Evolutionary conservation across 2,888 invertebrate genomes (phyloP).

Genomic region (Metallyticus violacea): DNA sequence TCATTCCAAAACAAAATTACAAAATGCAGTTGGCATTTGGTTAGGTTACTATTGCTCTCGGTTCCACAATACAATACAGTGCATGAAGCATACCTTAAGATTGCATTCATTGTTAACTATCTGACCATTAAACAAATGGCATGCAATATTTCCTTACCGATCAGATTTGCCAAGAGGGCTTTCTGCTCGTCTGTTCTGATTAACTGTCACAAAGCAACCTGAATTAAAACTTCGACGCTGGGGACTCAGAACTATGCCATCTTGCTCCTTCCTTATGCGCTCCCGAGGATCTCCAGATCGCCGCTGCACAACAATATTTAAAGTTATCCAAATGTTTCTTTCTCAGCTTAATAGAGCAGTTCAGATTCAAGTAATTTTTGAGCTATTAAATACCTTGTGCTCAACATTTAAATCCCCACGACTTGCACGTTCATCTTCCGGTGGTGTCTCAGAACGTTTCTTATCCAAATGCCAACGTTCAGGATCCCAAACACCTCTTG

Average conservation of each 20-base stretch:
- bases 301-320: conserved; percentile 45
- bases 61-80: too few relatives aligned
- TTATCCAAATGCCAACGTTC: conserved; percentile 54
- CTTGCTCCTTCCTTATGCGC: conserved; percentile 76
- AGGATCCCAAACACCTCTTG: conserved; percentile 52
- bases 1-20: too few relatives aligned
- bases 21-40: too few relatives aligned
- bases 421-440: conserved; percentile 54
- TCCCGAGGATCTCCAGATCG: conserved; percentile 67
- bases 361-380: too few relatives aligned
- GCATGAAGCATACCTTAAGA: too few relatives aligned
- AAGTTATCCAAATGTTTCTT: not conserved
- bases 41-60: too few relatives aligned
- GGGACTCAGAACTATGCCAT: conserved; percentile 80
- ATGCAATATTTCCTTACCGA: too few relatives aligned
- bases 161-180: conserved; percentile 47
- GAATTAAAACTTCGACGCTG: conserved; percentile 83
- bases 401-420: conserved; percentile 54
- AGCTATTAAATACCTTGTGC: conserved; percentile 53
- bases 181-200: conserved; percentile 45
- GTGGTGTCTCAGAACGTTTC: conserved; percentile 60
- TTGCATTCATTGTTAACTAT: too few relatives aligned
- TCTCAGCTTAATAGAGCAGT: not conserved
- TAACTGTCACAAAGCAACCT: conserved; percentile 75
- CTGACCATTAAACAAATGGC: too few relatives aligned